These are phyloP conservation scores for Macaria notata DNA, from an alignment of 2,888 invertebrate genomes.

Conservation along the genomic window DNA sequence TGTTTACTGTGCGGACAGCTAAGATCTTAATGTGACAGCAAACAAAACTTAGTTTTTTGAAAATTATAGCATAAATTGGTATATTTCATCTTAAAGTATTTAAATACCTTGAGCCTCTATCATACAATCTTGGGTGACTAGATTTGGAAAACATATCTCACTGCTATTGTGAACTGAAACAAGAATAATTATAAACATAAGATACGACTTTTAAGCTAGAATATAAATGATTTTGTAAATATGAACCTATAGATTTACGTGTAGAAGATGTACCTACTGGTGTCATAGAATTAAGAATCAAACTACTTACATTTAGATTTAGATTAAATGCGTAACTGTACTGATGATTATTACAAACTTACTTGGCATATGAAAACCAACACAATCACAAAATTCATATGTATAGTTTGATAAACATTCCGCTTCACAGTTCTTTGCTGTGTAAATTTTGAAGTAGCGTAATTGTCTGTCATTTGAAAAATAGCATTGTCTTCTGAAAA, in stretches of 20 bases:
- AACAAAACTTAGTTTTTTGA: no score
- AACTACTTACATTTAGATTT: no score
- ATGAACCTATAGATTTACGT: no score
- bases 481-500: conserved; percentile 55
- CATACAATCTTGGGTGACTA: neutral
- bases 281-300: no score
- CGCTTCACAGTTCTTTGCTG: conserved; percentile 49
- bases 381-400: conserved; percentile 42
- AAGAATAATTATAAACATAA: neutral
- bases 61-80: no score
- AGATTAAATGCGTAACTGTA: no score
- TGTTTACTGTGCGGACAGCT: no score
- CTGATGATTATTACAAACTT: conserved; percentile 29
- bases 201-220: no score
- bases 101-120: neutral
- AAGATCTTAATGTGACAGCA: no score
- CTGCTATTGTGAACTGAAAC: conserved; percentile 18
- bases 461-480: conserved; percentile 45
- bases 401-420: conserved; percentile 54
- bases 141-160: conserved; percentile 14
- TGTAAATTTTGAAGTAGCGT: conserved; percentile 51
- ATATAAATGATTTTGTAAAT: no score
- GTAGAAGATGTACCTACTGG: no score
- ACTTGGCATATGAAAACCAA: conserved; percentile 57
- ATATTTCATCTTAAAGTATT: no score